Percentiles rank a stretch among this genome's conserved stretches.
These are phyloP conservation scores for Drosophila lowei DNA, from an alignment of 1,140 invertebrate genomes.

Conservation along the genomic window DNA sequence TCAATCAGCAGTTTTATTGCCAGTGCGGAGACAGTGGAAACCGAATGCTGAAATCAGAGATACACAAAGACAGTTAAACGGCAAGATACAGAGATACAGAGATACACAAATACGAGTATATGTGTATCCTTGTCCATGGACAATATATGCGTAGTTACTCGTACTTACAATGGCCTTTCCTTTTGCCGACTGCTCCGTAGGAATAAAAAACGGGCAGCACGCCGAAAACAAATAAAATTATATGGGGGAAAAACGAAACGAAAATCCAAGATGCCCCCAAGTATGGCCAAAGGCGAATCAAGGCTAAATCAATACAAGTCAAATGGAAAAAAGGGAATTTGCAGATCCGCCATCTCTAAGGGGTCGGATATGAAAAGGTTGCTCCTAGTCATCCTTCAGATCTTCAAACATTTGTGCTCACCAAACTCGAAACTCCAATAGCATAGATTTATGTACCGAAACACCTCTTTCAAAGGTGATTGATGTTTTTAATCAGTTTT, in stretches of 20 bases:
- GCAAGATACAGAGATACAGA: constrained; percentile 29
- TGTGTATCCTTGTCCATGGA: neutral
- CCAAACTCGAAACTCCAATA: no score
- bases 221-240: constrained; percentile 61
- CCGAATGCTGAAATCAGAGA: constrained; percentile 34
- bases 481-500: constrained; percentile 34
- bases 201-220: constrained; percentile 8
- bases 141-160: constrained; percentile 3
- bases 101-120: constrained; percentile 14
- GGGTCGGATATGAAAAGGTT: no score
- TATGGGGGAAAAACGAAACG: constrained; percentile 24
- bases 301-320: constrained; percentile 22
- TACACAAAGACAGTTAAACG: constrained; percentile 23
- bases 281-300: constrained; percentile 18
- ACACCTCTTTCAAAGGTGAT: neutral
- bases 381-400: no score
- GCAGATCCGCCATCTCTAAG: neutral
- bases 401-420: no score
- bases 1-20: constrained; percentile 49
- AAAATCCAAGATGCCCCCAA: constrained; percentile 6
- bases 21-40: constrained; percentile 32
- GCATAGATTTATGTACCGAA: neutral
- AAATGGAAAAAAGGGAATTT: neutral
- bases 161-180: neutral
- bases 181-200: constrained; percentile 11